Evolutionary conservation across 1,140 invertebrate genomes (phyloP).

Genomic region (Philotrypesis tridentata): DNA sequence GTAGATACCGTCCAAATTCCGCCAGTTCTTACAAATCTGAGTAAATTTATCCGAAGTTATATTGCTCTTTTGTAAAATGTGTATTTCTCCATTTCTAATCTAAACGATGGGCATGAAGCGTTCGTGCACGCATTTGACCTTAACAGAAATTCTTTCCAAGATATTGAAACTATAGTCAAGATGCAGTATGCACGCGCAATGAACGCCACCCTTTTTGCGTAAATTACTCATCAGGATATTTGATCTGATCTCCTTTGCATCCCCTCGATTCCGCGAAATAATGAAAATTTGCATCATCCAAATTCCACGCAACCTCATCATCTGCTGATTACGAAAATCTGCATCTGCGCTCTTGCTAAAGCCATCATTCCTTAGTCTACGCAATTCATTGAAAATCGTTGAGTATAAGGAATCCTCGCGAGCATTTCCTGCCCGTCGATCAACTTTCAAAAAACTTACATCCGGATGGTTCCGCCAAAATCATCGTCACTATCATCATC

Average conservation of each 20-base stretch:
- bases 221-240: background rate
- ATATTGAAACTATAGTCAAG: background rate
- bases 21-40: background rate
- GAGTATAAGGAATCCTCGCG: too few relatives aligned
- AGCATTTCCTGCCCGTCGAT: too few relatives aligned
- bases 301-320: background rate
- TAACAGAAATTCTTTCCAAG: too few relatives aligned
- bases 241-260: background rate
- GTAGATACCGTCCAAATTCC: background rate
- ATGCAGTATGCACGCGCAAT: background rate
- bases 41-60: slow-evolving; percentile 2
- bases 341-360: background rate
- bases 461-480: background rate
- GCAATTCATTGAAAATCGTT: too few relatives aligned
- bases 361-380: background rate
- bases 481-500: too few relatives aligned
- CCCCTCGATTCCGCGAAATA: background rate
- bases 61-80: background rate
- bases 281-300: background rate
- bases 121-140: too few relatives aligned
- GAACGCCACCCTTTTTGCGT: background rate
- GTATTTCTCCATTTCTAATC: background rate
- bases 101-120: background rate
- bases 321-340: background rate
- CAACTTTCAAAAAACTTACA: background rate